These are phyloP conservation scores for Strigamia crassipes DNA, from an alignment of 2,888 invertebrate genomes.

Conservation along the genomic window DNA sequence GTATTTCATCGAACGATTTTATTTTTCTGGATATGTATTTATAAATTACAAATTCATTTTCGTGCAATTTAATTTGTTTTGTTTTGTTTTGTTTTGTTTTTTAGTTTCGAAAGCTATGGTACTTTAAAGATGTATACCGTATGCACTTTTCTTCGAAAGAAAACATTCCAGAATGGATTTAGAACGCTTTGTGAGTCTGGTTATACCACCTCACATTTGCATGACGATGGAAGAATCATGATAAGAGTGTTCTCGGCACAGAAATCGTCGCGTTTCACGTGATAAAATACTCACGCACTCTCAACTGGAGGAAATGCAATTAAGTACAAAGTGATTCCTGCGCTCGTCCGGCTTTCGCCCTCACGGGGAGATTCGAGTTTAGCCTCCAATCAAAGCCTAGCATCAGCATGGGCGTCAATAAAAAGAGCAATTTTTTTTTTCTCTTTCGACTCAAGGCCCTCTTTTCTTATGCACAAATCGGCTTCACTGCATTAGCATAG, in stretches of 20 bases:
- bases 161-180: neutral
- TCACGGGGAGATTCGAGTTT: neutral
- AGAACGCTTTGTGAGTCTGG: neutral
- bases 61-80: too few relatives aligned
- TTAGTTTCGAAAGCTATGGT: neutral
- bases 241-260: neutral
- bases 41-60: too few relatives aligned
- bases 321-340: neutral
- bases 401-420: conserved; percentile 12
- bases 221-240: neutral
- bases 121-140: neutral
- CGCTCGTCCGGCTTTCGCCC: neutral
- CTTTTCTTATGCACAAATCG: conserved; percentile 30
- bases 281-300: neutral
- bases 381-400: neutral
- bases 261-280: neutral
- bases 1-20: too few relatives aligned
- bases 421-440: conserved; percentile 6
- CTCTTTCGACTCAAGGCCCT: neutral
- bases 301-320: neutral
- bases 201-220: neutral
- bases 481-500: conserved; percentile 27
- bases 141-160: neutral
- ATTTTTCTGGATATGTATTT: too few relatives aligned
- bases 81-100: neutral